Percentiles rank a stretch among this genome's conserved stretches.
phyloP scores from a whole-genome alignment of 2,113 vertebrate species.

The Syrrhaptes paradoxus region DNA sequence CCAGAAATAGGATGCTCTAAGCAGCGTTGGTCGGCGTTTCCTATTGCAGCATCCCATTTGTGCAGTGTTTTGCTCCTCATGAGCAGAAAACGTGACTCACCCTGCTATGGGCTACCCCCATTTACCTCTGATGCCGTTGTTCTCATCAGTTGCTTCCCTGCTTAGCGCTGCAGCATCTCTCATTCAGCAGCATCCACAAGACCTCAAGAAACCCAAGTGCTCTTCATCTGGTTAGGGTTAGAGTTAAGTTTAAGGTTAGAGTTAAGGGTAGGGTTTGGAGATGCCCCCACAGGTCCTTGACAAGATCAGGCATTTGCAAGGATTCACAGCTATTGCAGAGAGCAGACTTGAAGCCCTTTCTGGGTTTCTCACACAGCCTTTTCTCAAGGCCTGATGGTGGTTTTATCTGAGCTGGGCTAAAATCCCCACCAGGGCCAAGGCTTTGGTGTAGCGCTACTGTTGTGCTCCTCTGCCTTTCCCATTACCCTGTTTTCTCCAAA shows the following conservation, averaged over 20 bases:
- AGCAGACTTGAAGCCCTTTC: neutral
- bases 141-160: neutral
- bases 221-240: neutral
- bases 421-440: neutral
- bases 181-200: neutral
- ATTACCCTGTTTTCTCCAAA: neutral
- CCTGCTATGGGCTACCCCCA: neutral
- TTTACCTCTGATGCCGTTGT: neutral
- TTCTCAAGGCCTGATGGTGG: neutral
- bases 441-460: neutral
- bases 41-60: neutral
- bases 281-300: neutral
- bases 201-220: neutral
- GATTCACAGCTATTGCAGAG: neutral
- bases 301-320: neutral
- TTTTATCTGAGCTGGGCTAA: neutral
- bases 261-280: neutral
- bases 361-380: neutral
- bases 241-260: neutral
- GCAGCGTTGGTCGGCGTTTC: neutral
- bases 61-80: neutral
- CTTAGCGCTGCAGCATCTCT: neutral
- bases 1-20: conserved; percentile 10
- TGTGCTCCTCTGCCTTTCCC: neutral
- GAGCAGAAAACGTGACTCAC: neutral